These are phyloP conservation scores for Lamellibrachia satsuma DNA, from an alignment of 2,888 invertebrate species.

Conservation along the genomic window DNA sequence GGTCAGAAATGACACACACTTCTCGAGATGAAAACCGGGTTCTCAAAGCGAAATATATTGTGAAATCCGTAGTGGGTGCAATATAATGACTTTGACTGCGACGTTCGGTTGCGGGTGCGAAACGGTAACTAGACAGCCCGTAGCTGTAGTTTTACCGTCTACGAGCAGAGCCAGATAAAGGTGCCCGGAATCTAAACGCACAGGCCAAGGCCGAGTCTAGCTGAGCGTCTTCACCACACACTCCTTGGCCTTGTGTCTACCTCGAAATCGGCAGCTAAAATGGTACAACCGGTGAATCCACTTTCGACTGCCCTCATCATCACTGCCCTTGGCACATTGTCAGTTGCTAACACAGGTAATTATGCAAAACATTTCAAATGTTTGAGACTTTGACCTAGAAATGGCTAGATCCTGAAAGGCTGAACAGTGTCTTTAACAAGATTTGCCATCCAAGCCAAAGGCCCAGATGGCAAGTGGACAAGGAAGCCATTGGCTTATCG, in stretches of 20 bases:
- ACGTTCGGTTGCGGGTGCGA: not conserved
- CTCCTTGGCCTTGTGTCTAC: not conserved
- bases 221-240: not conserved
- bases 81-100: not conserved
- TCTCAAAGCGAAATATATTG: not conserved
- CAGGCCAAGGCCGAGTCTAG: not conserved
- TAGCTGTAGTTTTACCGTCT: not conserved
- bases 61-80: not conserved
- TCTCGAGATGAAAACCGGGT: not conserved
- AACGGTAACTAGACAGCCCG: not conserved
- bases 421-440: not conserved
- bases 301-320: not conserved
- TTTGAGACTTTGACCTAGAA: not conserved
- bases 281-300: not conserved
- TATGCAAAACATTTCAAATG: not conserved
- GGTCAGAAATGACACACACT: not conserved
- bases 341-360: not conserved
- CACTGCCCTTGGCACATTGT: not conserved
- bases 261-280: constrained; percentile 4
- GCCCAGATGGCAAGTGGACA: too few relatives aligned
- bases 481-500: too few relatives aligned
- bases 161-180: not conserved
- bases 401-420: not conserved
- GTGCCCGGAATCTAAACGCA: not conserved
- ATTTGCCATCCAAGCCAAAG: too few relatives aligned